Evolutionary conservation across 2,888 invertebrate genomes (phyloP).

Genomic region (Pollenia griseotomentosa): DNA sequence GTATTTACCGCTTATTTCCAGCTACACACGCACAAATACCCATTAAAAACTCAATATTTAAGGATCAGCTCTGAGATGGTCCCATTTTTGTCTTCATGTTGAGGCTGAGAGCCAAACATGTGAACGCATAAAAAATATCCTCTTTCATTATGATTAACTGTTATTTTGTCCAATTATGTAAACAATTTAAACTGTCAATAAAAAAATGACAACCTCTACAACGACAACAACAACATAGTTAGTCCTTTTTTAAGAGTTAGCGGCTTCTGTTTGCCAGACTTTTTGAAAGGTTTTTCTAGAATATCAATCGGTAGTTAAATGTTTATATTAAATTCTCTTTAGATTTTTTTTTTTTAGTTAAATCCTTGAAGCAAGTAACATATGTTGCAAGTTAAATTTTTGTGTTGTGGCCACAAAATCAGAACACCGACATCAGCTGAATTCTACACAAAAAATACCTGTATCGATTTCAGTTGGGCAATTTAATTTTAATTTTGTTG

Average conservation of each 20-base stretch:
- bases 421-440: background rate
- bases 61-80: conserved; percentile 40
- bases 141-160: conserved; percentile 70
- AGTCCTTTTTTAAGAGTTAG: conserved; percentile 34
- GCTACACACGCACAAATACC: background rate
- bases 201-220: conserved; percentile 30
- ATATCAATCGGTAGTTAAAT: conserved; percentile 32
- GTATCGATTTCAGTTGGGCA: conserved; percentile 44
- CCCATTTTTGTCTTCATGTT: conserved; percentile 1
- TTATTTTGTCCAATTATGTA: conserved; percentile 70
- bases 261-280: conserved; percentile 68
- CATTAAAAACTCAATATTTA: background rate
- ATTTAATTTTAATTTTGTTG: conserved; percentile 20
- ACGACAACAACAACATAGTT: conserved; percentile 27
- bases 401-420: conserved; percentile 1
- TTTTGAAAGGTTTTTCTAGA: conserved; percentile 48
- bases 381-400: conserved; percentile 50
- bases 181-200: conserved; percentile 66
- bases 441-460: background rate
- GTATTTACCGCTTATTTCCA: background rate
- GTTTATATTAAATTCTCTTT: conserved; percentile 18
- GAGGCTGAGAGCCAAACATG: background rate
- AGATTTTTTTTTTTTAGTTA: background rate
- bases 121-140: conserved; percentile 62
- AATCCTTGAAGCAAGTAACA: conserved; percentile 52